These are phyloP conservation scores for Drosophila kambysellisi DNA, from an alignment of 2,888 invertebrate genomes.

Conservation along the genomic window DNA sequence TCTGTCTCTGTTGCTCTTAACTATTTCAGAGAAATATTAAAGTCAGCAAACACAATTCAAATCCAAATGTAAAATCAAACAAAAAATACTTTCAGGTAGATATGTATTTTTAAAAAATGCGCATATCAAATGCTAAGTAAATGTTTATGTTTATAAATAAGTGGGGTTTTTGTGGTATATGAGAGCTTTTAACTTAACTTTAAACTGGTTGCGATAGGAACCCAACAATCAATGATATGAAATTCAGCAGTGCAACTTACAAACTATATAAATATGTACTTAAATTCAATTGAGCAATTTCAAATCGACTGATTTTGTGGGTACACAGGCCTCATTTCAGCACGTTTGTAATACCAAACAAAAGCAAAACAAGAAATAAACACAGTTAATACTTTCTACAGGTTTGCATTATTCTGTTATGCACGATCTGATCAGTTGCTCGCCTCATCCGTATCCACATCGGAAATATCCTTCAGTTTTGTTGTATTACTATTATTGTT, in stretches of 20 bases:
- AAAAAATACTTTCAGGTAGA: background rate
- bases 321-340: conserved; percentile 68
- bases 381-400: conserved; percentile 55
- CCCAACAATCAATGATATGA: conserved; percentile 56
- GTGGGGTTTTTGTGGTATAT: conserved; percentile 50
- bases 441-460: conserved; percentile 84
- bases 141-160: conserved; percentile 72
- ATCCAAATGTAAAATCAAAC: background rate
- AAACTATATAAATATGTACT: conserved; percentile 60
- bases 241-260: conserved; percentile 59
- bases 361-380: conserved; percentile 4
- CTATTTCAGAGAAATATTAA: background rate
- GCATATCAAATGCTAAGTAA: conserved; percentile 66
- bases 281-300: conserved; percentile 51
- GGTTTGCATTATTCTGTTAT: conserved; percentile 13
- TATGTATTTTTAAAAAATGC: conserved; percentile 38
- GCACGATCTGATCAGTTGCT: conserved; percentile 74
- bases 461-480: conserved; percentile 82
- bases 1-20: background rate
- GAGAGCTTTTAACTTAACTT: conserved; percentile 43
- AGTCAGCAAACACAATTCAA: background rate
- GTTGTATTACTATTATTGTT: conserved; percentile 52
- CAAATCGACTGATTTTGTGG: conserved; percentile 44
- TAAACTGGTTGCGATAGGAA: conserved; percentile 51
- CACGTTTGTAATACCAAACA: conserved; percentile 38